Base-by-base conservation (phyloP, 1,140 invertebrate species). In the Caerostris darwini region DNA sequence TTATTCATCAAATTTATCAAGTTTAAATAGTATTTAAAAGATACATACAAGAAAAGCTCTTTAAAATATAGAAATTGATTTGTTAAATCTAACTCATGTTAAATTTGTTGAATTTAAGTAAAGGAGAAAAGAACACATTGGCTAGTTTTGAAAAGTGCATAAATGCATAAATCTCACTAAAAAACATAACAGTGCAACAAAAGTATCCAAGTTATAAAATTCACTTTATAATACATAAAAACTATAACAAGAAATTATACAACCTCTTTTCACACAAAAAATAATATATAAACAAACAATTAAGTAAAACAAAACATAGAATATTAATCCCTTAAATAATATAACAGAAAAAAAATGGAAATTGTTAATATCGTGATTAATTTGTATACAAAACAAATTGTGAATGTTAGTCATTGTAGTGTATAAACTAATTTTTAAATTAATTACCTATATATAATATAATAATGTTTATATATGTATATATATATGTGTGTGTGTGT, bases 131-230 rank as follows among this genome's bases (percentile, higher is more conserved):
- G 34, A 34, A 34, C 34, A 50, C 34, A 77, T 50, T 8, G 7
- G 3, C 53, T 34, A 34, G 34, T 34, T 34, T 34, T 34, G 34
- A 34, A 34, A 77, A 77, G 50, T 14, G 34, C 53, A 53, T 10
- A 77, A 53, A 77, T 50, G 8, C 8, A 77, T 50, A 77, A 77
- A 77, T 77, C 71, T 77, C 71, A 77, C 71, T 77, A 77, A 19
- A 14, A 77, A 53, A 77, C 34, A 14, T 53, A 77, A 50, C 3
- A 12, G 34, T 50, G 34, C 8, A 12, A 53, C 0, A 77, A 77
- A 64, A 64, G 0, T 64, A 64, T 64, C 61, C 17, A 64, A 17
- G 50, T 53, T 19, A 12, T 7, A 77, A 77, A 53, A 77, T 19
- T 10, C 17, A 2, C 12, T 77, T 77, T 34, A 77, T 3, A 50